A percentile compares a stretch with the other conserved stretches of the same genome.
Conservation (phyloP, 2,113 vertebrate species). For the Formicarius rufipectus region DNA sequence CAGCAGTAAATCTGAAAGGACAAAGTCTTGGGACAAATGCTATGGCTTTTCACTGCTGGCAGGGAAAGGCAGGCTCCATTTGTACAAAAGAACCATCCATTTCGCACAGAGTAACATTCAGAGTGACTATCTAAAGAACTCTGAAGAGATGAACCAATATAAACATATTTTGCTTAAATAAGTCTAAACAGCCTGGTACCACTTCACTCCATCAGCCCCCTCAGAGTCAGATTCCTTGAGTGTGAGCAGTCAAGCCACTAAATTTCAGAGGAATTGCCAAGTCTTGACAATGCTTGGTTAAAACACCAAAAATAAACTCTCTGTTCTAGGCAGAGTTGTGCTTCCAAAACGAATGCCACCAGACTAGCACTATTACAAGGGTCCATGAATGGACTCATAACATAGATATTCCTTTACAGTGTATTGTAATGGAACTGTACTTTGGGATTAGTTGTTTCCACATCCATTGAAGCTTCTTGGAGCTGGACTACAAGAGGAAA, state of each 20-base stretch:
- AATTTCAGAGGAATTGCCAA: not conserved
- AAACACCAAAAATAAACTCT: not conserved
- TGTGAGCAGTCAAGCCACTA: not conserved
- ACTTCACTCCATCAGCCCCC: not conserved
- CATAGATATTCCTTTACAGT: not conserved
- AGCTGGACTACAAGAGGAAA: not conserved
- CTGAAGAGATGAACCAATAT: not conserved
- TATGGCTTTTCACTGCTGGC: not conserved
- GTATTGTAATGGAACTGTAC: not conserved
- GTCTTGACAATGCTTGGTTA: not conserved
- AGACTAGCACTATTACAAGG: not conserved
- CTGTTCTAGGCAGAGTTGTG: not conserved
- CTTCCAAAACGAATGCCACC: not conserved
- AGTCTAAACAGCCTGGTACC: not conserved
- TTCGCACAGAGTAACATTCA: not conserved
- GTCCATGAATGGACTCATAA: not conserved
- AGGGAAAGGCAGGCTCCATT: not conserved
- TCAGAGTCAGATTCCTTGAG: not conserved
- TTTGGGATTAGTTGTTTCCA: not conserved
- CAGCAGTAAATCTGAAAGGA: conserved; percentile 3
- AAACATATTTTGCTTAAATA: not conserved
- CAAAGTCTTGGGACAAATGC: not conserved
- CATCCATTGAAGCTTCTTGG: not conserved
- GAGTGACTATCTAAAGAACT: not conserved
- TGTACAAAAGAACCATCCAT: not conserved